Evolutionary conservation across 2,888 invertebrate genomes (phyloP).

Genomic region (Lepidocyrtinus sp.): DNA sequence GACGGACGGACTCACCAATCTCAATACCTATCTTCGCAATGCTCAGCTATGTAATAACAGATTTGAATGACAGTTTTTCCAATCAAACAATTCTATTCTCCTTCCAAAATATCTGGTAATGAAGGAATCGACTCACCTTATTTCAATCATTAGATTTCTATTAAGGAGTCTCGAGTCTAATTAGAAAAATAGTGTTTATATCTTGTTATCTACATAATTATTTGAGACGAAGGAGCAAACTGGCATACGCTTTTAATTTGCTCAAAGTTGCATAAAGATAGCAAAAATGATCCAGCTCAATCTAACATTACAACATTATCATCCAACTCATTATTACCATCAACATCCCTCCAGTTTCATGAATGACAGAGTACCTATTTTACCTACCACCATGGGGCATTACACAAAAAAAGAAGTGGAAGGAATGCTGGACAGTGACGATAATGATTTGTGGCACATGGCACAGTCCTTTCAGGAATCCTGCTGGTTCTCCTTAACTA

Average conservation of each 20-base stretch:
- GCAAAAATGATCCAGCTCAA: constrained; percentile 21
- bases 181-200: not conserved
- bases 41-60: not conserved
- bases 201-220: constrained; percentile 12
- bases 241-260: constrained; percentile 50
- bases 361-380: not conserved
- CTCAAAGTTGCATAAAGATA: constrained; percentile 54
- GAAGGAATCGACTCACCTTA: not conserved
- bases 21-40: not conserved
- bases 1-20: too few relatives aligned
- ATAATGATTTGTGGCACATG: constrained; percentile 15
- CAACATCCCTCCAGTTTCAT: constrained; percentile 7
- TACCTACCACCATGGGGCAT: not conserved
- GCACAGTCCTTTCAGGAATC: constrained; percentile 15
- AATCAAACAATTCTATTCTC: not conserved
- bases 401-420: not conserved
- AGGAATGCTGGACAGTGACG: constrained; percentile 12
- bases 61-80: constrained; percentile 12
- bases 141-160: constrained; percentile 1
- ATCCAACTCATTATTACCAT: not conserved
- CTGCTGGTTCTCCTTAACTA: not conserved
- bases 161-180: constrained; percentile 4
- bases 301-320: constrained; percentile 4
- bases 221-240: constrained; percentile 14
- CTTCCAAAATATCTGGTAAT: not conserved